These are phyloP conservation scores for Atherix ibis DNA, from an alignment of 2,888 invertebrate genomes.

Conservation along the genomic window DNA sequence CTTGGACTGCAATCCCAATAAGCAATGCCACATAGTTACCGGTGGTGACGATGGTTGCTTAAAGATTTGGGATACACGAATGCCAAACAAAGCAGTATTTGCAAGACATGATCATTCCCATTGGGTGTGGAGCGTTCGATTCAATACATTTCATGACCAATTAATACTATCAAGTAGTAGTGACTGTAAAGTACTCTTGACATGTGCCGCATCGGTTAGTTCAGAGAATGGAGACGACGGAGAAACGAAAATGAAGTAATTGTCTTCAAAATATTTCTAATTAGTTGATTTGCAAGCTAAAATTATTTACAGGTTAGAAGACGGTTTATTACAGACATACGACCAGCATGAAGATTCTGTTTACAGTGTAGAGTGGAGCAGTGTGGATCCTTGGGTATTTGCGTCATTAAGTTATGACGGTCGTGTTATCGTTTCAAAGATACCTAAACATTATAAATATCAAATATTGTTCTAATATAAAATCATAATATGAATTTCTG, in stretches of 20 bases:
- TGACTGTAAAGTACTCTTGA: slow-evolving; percentile 81
- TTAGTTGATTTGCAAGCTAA: too few relatives aligned
- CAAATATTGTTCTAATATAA: slow-evolving; percentile 74
- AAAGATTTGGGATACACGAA: slow-evolving; percentile 92
- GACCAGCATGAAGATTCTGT: slow-evolving; percentile 98
- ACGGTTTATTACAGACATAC: slow-evolving; percentile 80
- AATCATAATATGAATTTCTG: too few relatives aligned
- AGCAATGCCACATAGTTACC: slow-evolving; percentile 82
- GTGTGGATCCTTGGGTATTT: slow-evolving; percentile 96
- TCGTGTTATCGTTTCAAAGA: slow-evolving; percentile 77
- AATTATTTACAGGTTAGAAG: slow-evolving; percentile 38
- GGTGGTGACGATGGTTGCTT: slow-evolving; percentile 92
- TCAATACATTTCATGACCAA: slow-evolving; percentile 95
- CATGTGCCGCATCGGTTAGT: slow-evolving; percentile 74
- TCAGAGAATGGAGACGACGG: slow-evolving; percentile 50
- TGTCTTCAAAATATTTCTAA: not conserved
- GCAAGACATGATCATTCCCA: slow-evolving; percentile 73
- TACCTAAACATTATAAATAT: slow-evolving; percentile 89
- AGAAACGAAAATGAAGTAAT: slow-evolving; percentile 14
- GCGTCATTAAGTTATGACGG: slow-evolving; percentile 98
- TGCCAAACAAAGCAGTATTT: slow-evolving; percentile 61
- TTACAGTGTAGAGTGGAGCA: slow-evolving; percentile 94
- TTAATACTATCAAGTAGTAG: slow-evolving; percentile 85
- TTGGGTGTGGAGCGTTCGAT: slow-evolving; percentile 90
- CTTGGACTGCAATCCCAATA: slow-evolving; percentile 95